A percentile compares a stretch with the other conserved stretches of the same genome.
phyloP scores from a whole-genome alignment of 2,888 invertebrate genomes.

The Harpalus rubripes region DNA sequence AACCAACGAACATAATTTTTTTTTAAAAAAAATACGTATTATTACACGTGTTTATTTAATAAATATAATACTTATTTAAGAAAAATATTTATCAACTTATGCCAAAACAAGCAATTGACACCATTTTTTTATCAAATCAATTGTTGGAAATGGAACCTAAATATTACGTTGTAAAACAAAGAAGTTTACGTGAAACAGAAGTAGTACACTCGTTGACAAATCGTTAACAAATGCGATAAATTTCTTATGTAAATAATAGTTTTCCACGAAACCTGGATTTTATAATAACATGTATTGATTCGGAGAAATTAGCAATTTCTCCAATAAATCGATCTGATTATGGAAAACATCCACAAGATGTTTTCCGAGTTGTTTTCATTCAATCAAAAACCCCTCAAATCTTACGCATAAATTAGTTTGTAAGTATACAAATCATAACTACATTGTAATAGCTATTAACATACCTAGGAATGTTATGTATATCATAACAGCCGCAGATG shows the following conservation, averaged over 20 bases:
- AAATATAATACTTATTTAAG: no score
- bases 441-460: no score
- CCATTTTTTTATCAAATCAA: not conserved
- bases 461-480: no score
- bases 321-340: not conserved
- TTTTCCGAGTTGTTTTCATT: not conserved
- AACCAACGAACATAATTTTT: no score
- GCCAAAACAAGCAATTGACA: not conserved
- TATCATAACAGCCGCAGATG: no score
- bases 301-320: not conserved
- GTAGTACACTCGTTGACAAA: constrained; percentile 13
- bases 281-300: constrained; percentile 9
- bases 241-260: constrained; percentile 22
- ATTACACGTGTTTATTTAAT: no score
- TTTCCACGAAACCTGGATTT: constrained; percentile 16
- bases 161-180: constrained; percentile 6
- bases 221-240: constrained; percentile 25
- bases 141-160: not conserved
- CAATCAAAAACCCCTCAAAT: not conserved
- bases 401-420: not conserved
- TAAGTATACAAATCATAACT: not conserved
- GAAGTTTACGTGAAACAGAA: constrained; percentile 26
- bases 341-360: not conserved
- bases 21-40: no score
- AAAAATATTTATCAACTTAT: not conserved